Base-by-base conservation (phyloP, 1,140 invertebrate species). In the Pseudomyrmex concolor region DNA sequence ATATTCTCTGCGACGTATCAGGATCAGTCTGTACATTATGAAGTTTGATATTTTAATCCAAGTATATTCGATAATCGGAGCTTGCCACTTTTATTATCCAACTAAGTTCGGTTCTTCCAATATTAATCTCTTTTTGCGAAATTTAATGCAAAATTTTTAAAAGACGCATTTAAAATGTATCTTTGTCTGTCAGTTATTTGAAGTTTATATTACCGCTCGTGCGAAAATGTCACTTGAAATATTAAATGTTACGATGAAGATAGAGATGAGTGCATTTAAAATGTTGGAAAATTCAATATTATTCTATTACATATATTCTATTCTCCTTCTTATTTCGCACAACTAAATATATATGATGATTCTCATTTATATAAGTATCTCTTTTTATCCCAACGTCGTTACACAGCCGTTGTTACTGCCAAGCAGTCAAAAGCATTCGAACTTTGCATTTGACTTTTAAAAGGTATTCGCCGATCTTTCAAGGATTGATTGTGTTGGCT, bases 361-460 rank as follows among this genome's bases (percentile, higher is more conserved):
- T 34, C 54, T 62, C 60, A 54, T 71, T 76, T 50, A 55, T 15
- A 25, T 25, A 25, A 0, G 0, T 25, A 78, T 80, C 54, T n/a
- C 17, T 43, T 51, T 60, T 13, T 22, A 34, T 34, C 13, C 19
- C 5, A 15, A 51, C 25, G 59, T 57, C 51, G 43, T 78, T 59
- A 17, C n/a, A 71, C 25, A 34, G n/a, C 70, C 51, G 63, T 77
- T 63, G 76, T 70, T 70, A 50, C 76, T 50, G 66, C 51, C 34
- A 85, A 55, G 62, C 78, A 67, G 57, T 82, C 80, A 22, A 64
- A 76, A 60, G 57, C 70, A 66, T 83, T 72, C 34, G 67, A 74
- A 83, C 64, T 84, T 84, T 50, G 55, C 54, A 84, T 89, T 89
- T 88, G 78, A 86, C 83, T 88, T 89, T 84, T 84, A 83, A 89